phyloP scores from a whole-genome alignment of 2,113 vertebrate genomes.

The Trematomus loennbergii region DNA sequence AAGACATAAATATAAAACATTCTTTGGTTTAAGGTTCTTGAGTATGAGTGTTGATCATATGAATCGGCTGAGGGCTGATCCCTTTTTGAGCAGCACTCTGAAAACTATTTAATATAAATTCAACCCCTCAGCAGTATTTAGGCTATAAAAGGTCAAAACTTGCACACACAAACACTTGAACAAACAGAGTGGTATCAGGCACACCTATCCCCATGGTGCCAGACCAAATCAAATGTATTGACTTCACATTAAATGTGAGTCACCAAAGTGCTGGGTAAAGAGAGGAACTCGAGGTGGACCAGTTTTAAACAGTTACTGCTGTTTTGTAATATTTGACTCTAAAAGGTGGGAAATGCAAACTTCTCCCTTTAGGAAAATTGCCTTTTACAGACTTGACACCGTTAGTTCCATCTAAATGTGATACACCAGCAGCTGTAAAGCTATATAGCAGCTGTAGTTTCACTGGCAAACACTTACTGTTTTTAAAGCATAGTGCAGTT shows the following conservation, averaged over 20 bases:
- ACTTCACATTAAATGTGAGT: slow-evolving; percentile 15
- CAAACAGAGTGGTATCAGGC: slow-evolving; percentile 19
- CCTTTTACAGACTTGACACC: background rate
- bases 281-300: background rate
- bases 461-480: too few relatives aligned
- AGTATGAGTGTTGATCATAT: background rate
- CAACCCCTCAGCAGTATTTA: background rate
- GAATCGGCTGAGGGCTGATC: background rate
- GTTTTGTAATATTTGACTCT: slow-evolving; percentile 5
- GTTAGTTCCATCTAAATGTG: background rate
- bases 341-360: background rate
- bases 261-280: background rate
- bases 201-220: slow-evolving; percentile 19
- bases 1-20: background rate
- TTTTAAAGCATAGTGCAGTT: too few relatives aligned
- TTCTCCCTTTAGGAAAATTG: background rate
- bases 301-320: slow-evolving; percentile 1
- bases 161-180: background rate
- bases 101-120: background rate
- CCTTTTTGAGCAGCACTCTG: background rate
- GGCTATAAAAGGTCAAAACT: background rate
- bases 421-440: background rate
- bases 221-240: slow-evolving; percentile 22
- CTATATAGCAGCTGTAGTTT: background rate
- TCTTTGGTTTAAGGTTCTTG: background rate